Base-by-base conservation (phyloP, 2,113 vertebrate species). In the Anarhynchus alexandrinus region DNA sequence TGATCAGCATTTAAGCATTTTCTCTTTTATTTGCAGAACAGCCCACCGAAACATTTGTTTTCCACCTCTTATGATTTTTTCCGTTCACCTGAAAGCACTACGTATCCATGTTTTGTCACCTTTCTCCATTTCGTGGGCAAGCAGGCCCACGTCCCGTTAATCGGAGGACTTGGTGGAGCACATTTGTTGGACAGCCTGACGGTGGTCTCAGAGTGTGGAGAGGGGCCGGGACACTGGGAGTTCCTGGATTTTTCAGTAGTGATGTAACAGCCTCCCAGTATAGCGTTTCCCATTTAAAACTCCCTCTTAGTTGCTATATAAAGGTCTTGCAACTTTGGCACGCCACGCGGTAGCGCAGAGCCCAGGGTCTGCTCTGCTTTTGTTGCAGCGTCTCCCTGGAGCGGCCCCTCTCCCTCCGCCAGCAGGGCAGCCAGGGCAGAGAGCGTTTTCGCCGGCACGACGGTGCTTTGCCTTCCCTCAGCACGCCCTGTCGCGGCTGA, bases 1-100 rank as follows among this genome's bases (percentile, higher is more conserved):
- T 5, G 11, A 27, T 36, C 84, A 54, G 23, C 82, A 34, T 86
- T 92, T 26, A 62, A 79, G 32, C 82, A 13, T 87, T 85, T 91
- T 64, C 82, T 76, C 84, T 89, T 91, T 89, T 15, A 34, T 92
- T 94, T 93, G 66, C 70, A 34, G 32, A 93, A n/a, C 49, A 65
- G 22, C 64, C 27, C 58, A 36, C 71, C 57, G 62, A 83, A 65
- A 34, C 36, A 6, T 93, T 91, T 72, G n/a, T 19, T 81, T 94
- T 78, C 70, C 27, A 61, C 67, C 65, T 91, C 83, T 81, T 52
- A 52, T 65, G 74, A 62, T 23, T 62, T 88, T 42, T 65, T 59
- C 43, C 73, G 22, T 93, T 80, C 77, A 58, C 88, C 73, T 65
- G 15, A 67, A 86, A 16, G 58, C 38, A 15, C 70, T 13, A 4